Conservation (phyloP, 2,888 invertebrate genomes). For the Drosophila mimetica region DNA sequence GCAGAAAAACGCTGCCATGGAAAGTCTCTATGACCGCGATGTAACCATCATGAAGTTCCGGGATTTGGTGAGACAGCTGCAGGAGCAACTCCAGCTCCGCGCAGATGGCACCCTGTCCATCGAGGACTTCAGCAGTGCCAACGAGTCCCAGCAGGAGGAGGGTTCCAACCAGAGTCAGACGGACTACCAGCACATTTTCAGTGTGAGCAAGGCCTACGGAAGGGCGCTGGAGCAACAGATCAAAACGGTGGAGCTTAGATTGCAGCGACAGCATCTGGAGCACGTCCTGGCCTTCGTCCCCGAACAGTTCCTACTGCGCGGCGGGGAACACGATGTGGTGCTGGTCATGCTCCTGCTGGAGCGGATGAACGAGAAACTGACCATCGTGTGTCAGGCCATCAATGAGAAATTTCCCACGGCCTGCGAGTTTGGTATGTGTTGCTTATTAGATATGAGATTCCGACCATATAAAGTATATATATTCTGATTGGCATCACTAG, state of each 20-base stretch:
- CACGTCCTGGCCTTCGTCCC: conserved; percentile 97
- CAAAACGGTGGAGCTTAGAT: conserved; percentile 93
- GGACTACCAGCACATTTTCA: conserved; percentile 89
- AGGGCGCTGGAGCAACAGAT: conserved; percentile 96
- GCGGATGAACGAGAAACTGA: conserved; percentile 92
- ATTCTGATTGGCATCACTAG: too few species aligned
- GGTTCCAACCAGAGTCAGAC: conserved; percentile 84
- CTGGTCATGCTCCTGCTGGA: conserved; percentile 93
- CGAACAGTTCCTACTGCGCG: conserved; percentile 93
- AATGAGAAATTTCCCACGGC: conserved; percentile 93
- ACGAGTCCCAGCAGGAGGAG: conserved; percentile 79
- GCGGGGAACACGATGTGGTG: conserved; percentile 96
- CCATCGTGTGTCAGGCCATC: conserved; percentile 95
- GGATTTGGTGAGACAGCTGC: conserved; percentile 94
- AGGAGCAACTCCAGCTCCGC: conserved; percentile 90
- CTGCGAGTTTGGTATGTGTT: conserved; percentile 90
- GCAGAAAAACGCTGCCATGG: conserved; percentile 94
- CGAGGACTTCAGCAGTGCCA: conserved; percentile 80
- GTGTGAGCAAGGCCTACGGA: conserved; percentile 87
- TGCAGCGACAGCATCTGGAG: conserved; percentile 92
- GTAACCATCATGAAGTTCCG: conserved; percentile 97
- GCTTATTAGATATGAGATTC: too few species aligned
- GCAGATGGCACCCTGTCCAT: conserved; percentile 86
- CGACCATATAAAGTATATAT: too few species aligned
- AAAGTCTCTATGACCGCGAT: conserved; percentile 96